Evolutionary conservation across 2,113 vertebrate genomes (phyloP).

Genomic region (Hyperopisus bebe): DNA sequence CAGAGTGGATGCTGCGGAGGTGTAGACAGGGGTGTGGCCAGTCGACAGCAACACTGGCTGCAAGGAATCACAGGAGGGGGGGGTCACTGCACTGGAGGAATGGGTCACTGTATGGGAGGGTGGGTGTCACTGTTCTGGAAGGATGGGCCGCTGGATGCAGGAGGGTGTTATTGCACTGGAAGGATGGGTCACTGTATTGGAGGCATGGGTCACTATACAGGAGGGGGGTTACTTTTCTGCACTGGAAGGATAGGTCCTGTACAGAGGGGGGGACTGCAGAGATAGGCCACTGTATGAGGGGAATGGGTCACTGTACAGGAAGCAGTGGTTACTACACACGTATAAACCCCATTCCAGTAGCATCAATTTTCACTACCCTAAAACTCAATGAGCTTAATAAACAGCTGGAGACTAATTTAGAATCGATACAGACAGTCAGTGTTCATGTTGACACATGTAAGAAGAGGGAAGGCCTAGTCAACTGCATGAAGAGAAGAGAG

Average conservation of each 20-base stretch:
- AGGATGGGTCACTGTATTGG: neutral
- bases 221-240: slow-evolving; percentile 16
- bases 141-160: neutral
- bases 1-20: slow-evolving; percentile 69
- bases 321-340: neutral
- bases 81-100: neutral
- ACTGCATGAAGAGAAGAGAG: neutral
- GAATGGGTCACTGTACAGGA: neutral
- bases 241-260: slow-evolving; percentile 2
- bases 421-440: neutral
- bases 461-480: neutral
- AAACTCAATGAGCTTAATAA: too few relatives aligned
- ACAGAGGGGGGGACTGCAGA: neutral
- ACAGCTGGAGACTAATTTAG: neutral
- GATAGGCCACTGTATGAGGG: neutral
- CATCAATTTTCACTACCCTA: neutral
- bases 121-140: neutral
- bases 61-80: slow-evolving; percentile 53
- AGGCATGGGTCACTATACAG: neutral
- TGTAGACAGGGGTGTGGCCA: slow-evolving; percentile 71
- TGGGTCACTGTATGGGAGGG: neutral
- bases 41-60: slow-evolving; percentile 72
- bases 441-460: neutral
- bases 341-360: neutral
- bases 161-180: neutral